Evolutionary conservation across 2,888 invertebrate genomes (phyloP).

Genomic region (Trissolcus brochymenae): DNA sequence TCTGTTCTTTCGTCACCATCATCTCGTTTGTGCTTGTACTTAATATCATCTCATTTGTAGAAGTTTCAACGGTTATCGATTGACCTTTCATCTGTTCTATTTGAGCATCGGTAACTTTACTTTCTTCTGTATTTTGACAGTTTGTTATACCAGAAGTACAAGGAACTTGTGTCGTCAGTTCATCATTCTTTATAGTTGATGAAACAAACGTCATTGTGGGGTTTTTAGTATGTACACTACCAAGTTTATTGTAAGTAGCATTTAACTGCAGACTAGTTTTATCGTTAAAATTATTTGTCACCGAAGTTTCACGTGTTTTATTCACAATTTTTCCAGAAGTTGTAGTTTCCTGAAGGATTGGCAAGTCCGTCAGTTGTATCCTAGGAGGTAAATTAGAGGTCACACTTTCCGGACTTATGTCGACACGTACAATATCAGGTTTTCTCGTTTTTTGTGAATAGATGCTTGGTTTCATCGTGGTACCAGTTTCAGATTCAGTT

Average conservation of each 20-base stretch:
- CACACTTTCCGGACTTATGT: slow-evolving; percentile 56
- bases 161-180: slow-evolving; percentile 23
- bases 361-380: slow-evolving; percentile 56
- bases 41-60: neutral
- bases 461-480: neutral
- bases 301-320: slow-evolving; percentile 1
- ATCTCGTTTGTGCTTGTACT: slow-evolving; percentile 16
- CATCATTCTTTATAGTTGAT: neutral
- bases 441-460: slow-evolving; percentile 46
- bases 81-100: neutral
- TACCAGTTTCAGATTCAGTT: slow-evolving; percentile 19
- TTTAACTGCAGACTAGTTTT: slow-evolving; percentile 39
- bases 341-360: slow-evolving; percentile 55
- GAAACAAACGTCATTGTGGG: slow-evolving; percentile 15
- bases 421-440: slow-evolving; percentile 58
- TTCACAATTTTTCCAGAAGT: slow-evolving; percentile 24
- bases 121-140: slow-evolving; percentile 27
- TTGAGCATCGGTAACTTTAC: slow-evolving; percentile 11
- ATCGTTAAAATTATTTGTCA: slow-evolving; percentile 17
- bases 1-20: neutral
- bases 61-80: slow-evolving; percentile 5
- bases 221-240: slow-evolving; percentile 32
- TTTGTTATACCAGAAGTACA: slow-evolving; percentile 26
- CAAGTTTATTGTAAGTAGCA: slow-evolving; percentile 16
- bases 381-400: slow-evolving; percentile 50